phyloP scores from a whole-genome alignment of 1,140 invertebrate genomes.

The Ceratosolen solmsi region DNA sequence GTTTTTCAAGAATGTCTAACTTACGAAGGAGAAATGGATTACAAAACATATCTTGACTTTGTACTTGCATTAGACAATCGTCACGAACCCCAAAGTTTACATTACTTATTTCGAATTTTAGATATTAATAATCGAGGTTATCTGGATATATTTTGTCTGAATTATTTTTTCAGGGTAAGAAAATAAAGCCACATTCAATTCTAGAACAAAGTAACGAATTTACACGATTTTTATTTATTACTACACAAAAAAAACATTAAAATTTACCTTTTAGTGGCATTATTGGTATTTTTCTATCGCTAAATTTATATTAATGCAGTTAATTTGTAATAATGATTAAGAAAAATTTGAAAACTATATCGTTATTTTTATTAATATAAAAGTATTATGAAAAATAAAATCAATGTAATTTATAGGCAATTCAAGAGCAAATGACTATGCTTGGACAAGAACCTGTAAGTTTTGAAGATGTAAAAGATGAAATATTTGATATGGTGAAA shows the following conservation, averaged over 20 bases:
- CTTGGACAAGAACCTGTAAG: conserved; percentile 89
- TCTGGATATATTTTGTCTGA: conserved; percentile 91
- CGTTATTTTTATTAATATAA: too few species aligned
- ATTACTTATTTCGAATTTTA: conserved; percentile 93
- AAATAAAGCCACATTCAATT: neutral
- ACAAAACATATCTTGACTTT: conserved; percentile 97
- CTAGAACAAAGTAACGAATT: neutral
- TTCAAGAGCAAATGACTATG: conserved; percentile 90
- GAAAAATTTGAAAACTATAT: too few species aligned
- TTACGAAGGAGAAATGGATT: conserved; percentile 98
- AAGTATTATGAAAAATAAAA: neutral
- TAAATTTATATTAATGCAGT: too few species aligned
- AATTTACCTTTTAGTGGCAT: too few species aligned
- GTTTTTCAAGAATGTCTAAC: conserved; percentile 97
- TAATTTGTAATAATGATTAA: too few species aligned
- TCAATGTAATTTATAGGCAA: conserved; percentile 77
- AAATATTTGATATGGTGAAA: conserved; percentile 98
- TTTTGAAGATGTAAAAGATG: conserved; percentile 96
- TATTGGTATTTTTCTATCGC: too few species aligned
- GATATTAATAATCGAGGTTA: conserved; percentile 93
- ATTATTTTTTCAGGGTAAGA: conserved; percentile 92
- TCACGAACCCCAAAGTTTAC: conserved; percentile 90
- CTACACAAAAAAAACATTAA: neutral
- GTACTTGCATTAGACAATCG: conserved; percentile 94
- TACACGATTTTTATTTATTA: neutral